Percentiles rank a stretch among this genome's conserved stretches.
Evolutionary conservation across 2,797 vertebrate species (phyloP).

Genomic region (Eutrigla gurnardus): DNA sequence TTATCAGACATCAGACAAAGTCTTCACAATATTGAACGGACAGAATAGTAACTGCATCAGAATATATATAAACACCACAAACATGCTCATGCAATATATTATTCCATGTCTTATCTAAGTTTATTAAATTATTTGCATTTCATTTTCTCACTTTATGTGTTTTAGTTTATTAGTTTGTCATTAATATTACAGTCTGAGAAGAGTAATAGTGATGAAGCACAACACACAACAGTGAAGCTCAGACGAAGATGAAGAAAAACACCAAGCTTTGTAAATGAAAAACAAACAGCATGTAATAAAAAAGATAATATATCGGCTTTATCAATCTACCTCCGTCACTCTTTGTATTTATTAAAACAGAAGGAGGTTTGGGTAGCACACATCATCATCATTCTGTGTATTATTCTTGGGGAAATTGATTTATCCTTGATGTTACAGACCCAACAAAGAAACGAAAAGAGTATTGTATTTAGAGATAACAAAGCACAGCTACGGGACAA

Average conservation of each 20-base stretch:
- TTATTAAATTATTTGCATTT: neutral
- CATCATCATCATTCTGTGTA: conserved; percentile 25
- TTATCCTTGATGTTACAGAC: conserved; percentile 10
- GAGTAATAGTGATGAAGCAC: neutral
- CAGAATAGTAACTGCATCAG: neutral
- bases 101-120: neutral
- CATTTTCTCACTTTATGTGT: neutral
- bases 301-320: neutral
- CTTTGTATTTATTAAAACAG: conserved; percentile 15
- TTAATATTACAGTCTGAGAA: neutral
- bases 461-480: conserved; percentile 13
- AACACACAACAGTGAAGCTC: neutral
- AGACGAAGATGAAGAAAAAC: neutral
- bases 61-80: neutral
- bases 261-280: conserved; percentile 16
- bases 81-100: neutral
- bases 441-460: conserved; percentile 30
- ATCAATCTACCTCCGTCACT: neutral
- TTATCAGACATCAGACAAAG: neutral
- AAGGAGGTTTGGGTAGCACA: neutral
- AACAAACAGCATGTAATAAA: neutral
- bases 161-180: neutral
- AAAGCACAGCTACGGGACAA: conserved; percentile 1
- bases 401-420: conserved; percentile 28
- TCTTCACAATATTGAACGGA: neutral